Evolutionary conservation across 2,113 vertebrate genomes (phyloP).

Genomic region (Brachyhypopomus gauderio): DNA sequence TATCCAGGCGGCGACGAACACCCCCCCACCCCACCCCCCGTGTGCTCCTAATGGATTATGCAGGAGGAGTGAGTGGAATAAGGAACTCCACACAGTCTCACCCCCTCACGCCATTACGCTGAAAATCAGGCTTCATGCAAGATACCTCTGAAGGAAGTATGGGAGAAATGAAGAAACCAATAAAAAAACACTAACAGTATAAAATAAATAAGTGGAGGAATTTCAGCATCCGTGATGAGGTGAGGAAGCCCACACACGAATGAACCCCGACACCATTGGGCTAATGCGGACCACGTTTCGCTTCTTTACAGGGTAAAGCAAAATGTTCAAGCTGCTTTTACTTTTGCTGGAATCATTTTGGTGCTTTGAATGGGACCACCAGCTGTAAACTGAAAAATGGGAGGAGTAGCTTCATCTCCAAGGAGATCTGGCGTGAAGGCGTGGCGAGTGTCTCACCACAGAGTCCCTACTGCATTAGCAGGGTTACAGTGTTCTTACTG

Average conservation of each 20-base stretch:
- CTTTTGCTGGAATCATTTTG: not conserved
- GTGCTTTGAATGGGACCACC: not conserved
- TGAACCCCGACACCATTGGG: conserved; percentile 43
- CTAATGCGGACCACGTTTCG: conserved; percentile 14
- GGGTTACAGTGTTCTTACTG: no score
- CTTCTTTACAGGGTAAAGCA: not conserved
- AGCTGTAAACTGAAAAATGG: not conserved
- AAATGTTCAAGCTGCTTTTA: not conserved
- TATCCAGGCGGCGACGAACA: conserved; percentile 20
- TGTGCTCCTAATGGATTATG: conserved; percentile 41
- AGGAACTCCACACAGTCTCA: not conserved
- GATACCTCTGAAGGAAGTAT: not conserved
- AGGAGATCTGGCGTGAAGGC: no score
- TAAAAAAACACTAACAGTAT: no score
- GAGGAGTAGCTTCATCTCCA: not conserved
- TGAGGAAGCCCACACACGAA: conserved; percentile 32
- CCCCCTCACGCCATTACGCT: conserved; percentile 42
- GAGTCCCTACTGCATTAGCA: no score
- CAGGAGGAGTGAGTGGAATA: not conserved
- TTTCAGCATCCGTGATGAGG: conserved; percentile 34
- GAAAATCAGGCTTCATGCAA: conserved; percentile 38
- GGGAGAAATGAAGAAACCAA: no score
- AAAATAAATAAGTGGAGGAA: not conserved
- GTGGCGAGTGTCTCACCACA: no score
- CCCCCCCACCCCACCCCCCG: not conserved